Base-by-base conservation (phyloP, 2,113 vertebrate species). In the Melanotaenia duboulayi region DNA sequence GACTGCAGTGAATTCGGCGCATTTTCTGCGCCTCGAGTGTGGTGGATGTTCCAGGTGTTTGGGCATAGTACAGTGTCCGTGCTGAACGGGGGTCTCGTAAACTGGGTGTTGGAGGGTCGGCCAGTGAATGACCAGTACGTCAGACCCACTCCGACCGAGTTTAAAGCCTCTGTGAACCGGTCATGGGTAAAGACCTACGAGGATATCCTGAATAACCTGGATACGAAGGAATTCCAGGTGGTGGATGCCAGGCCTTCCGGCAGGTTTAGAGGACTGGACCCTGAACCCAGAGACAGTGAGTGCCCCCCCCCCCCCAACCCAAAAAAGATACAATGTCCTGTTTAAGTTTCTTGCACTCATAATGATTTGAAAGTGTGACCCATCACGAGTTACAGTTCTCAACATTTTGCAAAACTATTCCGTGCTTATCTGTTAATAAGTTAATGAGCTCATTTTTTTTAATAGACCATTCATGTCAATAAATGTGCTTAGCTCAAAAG, bases 11-110 rank as follows among this genome's bases (percentile, higher is more conserved):
- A 96, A 49, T 94, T 95, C 65, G 97, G 97, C 5, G 92, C 94
- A 48, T 98, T 96, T 90, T 90, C 95, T 0, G 97, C 96, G 0
- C 96, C 97, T 0, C 93, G 97, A 0, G 94, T 97, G 11, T 99
- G 97, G 97, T 99, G 97, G 97, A 98, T 99, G 97, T 99, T 99
- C 85, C 93, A 96, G 2, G 92, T 85, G 50, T 99, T 98, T 0
- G 97, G 97, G 2, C 97, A 99, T 28, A 66, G 74, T 16, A 46
- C 91, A 0, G 97, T 99, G 61, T 98, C 97, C 0, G 75, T 98
- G 60, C 92, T 99, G 9, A 91, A 96, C 50, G 96, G 97, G 0
- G 97, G 97, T 10, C 74, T 98, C 42, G 93, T 93, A 75, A 92
- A 92, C 79, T 99, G 97, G 97, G 76, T 92, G 61, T 85, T 78